Base-by-base conservation (phyloP, 2,888 invertebrate genomes). In the Fabriciana adippe region DNA sequence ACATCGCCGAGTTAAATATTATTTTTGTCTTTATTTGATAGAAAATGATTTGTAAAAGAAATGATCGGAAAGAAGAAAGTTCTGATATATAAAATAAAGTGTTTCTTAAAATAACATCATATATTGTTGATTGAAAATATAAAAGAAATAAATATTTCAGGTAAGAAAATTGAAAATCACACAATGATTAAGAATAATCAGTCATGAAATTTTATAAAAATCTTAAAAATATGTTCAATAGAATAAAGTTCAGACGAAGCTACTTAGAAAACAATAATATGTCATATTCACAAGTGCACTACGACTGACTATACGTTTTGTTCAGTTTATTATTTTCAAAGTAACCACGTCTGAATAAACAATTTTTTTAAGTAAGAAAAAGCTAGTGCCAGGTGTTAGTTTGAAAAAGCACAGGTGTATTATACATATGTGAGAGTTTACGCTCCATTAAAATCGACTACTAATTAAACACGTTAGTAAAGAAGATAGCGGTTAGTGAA, bases 371-470 rank as follows among this genome's bases (percentile, higher is more conserved):
- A 59, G n/a, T 59, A 26, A 59, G 59, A 59, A 59, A 41, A 59
- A 59, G 48, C 59, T 4, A 48, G 31, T 26, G n/a, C 47, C 48
- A 26, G 26, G 21, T 48, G 16, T 59, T 48, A 59, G 48, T 59
- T 48, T 26, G 14, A 15, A 16, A 47, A 59, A 59, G 26, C 51
- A n/a, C 15, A 57, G 50, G 68, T 78, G 77, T 77, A 75, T 78
- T 64, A 74, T 76, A 77, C 74, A 78, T 67, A 72, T 55, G 55
- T 63, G 62, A 65, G 53, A 66, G 47, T 60, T 45, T 55, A 26
- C n/a, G 21, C 6, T 48, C 55, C 48, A 55, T 64, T 59, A 64
- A 67, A 64, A 54, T 48, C 18, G 18, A 64, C 45, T 69, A 68
- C 51, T 56, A 57, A 45, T 71, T 72, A 69, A 68, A 67, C 66